phyloP scores from a whole-genome alignment of 2,113 vertebrate genomes.

The Thamnophis sirtalis region DNA sequence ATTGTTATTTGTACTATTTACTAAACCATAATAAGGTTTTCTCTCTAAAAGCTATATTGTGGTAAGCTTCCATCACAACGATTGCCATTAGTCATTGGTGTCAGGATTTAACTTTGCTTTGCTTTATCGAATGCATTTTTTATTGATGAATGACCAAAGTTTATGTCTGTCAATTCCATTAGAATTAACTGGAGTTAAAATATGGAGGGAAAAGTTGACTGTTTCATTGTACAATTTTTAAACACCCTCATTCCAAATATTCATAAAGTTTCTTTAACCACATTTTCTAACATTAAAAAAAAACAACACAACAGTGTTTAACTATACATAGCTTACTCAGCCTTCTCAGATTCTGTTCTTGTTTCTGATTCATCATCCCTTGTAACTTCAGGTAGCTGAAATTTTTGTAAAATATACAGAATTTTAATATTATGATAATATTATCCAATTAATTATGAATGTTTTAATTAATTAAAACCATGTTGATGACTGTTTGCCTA shows the following conservation, averaged over 20 bases:
- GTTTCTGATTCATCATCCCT: conserved; percentile 72
- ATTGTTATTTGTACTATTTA: neutral
- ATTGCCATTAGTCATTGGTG: neutral
- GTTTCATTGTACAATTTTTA: neutral
- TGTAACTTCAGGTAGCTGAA: conserved; percentile 77
- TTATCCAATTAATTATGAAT: neutral
- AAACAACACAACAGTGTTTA: neutral
- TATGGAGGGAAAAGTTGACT: neutral
- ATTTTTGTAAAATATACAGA: conserved; percentile 29
- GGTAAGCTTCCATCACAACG: neutral
- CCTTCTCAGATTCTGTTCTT: conserved; percentile 87
- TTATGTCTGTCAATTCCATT: neutral
- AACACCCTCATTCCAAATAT: neutral
- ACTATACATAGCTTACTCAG: conserved; percentile 81
- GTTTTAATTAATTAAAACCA: neutral
- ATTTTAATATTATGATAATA: conserved; percentile 18
- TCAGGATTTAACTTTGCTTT: neutral
- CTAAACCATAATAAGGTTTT: neutral
- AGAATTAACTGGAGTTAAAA: neutral
- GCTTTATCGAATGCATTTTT: neutral
- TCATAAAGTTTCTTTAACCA: neutral
- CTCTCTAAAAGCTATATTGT: neutral
- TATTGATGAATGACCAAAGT: neutral
- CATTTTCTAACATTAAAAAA: neutral
- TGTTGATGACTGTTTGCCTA: neutral